Evolutionary conservation across 2,888 invertebrate genomes (phyloP), one percentile per base, ranked within the genome.

Genomic region (Apodemia mormo): DNA sequence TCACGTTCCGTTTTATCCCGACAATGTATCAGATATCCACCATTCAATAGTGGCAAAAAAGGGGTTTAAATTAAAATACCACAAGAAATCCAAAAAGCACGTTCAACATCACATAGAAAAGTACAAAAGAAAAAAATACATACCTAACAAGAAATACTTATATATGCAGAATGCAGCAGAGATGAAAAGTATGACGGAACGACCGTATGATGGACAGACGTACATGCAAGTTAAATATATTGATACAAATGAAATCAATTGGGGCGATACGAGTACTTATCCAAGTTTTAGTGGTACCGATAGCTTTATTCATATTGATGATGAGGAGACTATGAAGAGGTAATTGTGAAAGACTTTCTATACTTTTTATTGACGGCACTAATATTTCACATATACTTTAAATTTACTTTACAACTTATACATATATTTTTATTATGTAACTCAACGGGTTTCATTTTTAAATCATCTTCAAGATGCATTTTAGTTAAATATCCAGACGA

Each of bases 241-340:
- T 74, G 85, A 86, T 71, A 81, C 86, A 0, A 88, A 88, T 68
- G 90, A 92, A 67, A 86, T 92, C 0, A 90, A 91, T 37, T 92
- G 91, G 92, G 89, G 85, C 0, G 92, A 93, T 66, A 86, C 87
- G 2, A 91, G 90, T 61, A 85, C 88, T 0, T 93, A 91, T 72
- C 98, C 98, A 0, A 96, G 96, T 79, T 98, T 98, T 85, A 95
- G 95, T 64, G 98, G 98, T 5, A 95, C 94, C 72, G 96, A 97
- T 76, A 98, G 98, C 82, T 98, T 96, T 83, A 95, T 98, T 71
- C 97, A 97, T 85, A 98, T 97, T 82, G 96, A 96, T 78, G 97
- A 98, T 85, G 96, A 96, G 66, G 96, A 97, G 77, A 97, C 98
- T 71, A 95, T 97, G 93, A 96, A 97, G 85, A 96, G 96, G 96